phyloP scores from a whole-genome alignment of 2,797 vertebrate genomes.

The Sciurus carolinensis region DNA sequence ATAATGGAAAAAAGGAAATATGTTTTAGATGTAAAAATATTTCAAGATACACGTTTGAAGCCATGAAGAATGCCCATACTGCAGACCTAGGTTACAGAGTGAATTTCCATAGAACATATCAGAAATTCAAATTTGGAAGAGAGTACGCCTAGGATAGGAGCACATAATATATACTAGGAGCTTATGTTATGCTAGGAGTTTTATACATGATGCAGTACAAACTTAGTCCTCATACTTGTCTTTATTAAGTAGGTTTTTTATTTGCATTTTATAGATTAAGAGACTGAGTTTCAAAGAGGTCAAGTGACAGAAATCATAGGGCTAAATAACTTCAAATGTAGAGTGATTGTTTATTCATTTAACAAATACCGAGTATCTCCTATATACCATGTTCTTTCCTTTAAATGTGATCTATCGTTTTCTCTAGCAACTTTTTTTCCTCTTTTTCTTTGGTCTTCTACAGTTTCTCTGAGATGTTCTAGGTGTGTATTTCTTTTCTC shows the following conservation, averaged over 20 bases:
- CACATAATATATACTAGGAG: background rate
- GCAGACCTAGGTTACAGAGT: background rate
- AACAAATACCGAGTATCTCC: background rate
- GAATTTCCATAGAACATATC: conserved; percentile 2
- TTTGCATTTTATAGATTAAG: conserved; percentile 4
- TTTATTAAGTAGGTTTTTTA: background rate
- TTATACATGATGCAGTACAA: background rate
- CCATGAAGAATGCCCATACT: background rate
- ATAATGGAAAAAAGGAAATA: background rate
- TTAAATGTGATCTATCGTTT: background rate
- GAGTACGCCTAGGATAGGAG: background rate
- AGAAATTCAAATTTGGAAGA: conserved; percentile 40
- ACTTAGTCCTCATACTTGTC: background rate
- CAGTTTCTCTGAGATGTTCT: background rate
- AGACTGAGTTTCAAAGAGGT: conserved; percentile 36
- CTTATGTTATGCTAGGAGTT: background rate
- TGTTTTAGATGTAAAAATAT: conserved; percentile 32
- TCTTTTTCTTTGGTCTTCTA: conserved; percentile 14
- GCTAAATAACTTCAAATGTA: background rate
- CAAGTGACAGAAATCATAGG: background rate
- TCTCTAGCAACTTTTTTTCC: conserved; percentile 3
- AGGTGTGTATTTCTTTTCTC: background rate
- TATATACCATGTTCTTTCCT: background rate
- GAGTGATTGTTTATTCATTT: background rate
- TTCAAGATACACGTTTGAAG: conserved; percentile 39